Evolutionary conservation across 2,113 vertebrate species (phyloP).

Genomic region (Chlamydotis undulata): DNA sequence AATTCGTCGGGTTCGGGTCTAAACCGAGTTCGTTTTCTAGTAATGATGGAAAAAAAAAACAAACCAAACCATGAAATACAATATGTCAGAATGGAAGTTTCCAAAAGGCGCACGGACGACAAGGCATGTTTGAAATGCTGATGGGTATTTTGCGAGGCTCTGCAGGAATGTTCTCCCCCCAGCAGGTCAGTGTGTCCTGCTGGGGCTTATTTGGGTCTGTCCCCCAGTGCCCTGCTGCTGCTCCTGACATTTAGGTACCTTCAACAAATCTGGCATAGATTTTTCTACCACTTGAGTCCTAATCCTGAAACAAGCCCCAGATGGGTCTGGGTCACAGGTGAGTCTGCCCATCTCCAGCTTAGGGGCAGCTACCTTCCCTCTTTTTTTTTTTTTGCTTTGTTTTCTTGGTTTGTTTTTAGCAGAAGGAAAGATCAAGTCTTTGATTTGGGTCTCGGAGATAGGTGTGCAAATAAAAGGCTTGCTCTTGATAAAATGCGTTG

Average conservation of each 20-base stretch:
- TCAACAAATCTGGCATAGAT: neutral
- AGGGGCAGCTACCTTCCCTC: neutral
- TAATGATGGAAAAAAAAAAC: neutral
- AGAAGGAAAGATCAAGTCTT: neutral
- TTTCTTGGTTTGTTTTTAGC: neutral
- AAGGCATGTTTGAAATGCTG: neutral
- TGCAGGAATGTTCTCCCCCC: neutral
- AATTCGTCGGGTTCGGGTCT: rapidly evolving
- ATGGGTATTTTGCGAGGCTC: neutral
- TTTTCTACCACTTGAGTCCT: neutral
- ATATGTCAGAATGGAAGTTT: neutral
- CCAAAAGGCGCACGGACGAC: neutral
- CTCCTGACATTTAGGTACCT: neutral
- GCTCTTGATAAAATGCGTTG: neutral
- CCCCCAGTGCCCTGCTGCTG: neutral
- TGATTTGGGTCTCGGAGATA: neutral
- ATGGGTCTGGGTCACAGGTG: neutral
- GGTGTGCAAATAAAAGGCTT: neutral
- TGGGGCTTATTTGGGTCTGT: neutral
- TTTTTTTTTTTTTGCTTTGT: neutral
- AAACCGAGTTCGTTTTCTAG: rapidly evolving
- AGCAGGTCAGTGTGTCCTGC: rapidly evolving
- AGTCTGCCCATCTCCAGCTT: neutral
- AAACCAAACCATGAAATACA: too few species aligned
- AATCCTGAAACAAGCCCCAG: neutral